Evolutionary conservation across 1,140 invertebrate genomes (phyloP).

Genomic region (Chironomus tepperi): DNA sequence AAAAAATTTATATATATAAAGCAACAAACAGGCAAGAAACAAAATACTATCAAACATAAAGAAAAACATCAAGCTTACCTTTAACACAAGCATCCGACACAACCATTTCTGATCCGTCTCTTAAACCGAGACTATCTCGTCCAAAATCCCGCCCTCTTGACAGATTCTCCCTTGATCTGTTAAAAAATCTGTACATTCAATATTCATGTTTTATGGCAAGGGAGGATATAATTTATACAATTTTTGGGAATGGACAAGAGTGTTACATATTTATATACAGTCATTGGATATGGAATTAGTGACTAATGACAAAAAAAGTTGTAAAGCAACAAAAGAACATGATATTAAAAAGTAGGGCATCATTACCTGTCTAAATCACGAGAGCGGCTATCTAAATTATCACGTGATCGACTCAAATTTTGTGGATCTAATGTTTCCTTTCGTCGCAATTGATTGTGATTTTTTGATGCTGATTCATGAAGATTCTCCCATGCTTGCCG

Average conservation of each 20-base stretch:
- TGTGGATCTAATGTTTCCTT: slow-evolving; percentile 65
- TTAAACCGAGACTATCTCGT: slow-evolving; percentile 50
- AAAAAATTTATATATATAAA: not conserved
- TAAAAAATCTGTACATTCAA: slow-evolving; percentile 30
- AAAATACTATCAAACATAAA: not conserved
- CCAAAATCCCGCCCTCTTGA: slow-evolving; percentile 42
- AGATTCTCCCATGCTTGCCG: slow-evolving; percentile 87
- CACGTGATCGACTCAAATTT: slow-evolving; percentile 39
- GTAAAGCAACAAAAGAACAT: not conserved
- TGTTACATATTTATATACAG: not conserved
- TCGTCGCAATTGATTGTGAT: slow-evolving; percentile 49
- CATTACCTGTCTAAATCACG: slow-evolving; percentile 42
- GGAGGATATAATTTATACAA: not conserved
- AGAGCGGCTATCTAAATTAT: slow-evolving; percentile 39
- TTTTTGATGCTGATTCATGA: slow-evolving; percentile 62
- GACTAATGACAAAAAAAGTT: not conserved
- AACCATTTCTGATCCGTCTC: slow-evolving; percentile 72
- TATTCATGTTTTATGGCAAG: slow-evolving; percentile 32
- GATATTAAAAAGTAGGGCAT: not conserved
- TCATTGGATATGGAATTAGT: slow-evolving; percentile 24
- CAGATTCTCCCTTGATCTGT: slow-evolving; percentile 3
- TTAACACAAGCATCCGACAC: slow-evolving; percentile 56
- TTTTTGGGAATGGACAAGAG: not conserved
- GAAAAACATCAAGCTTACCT: slow-evolving; percentile 27
- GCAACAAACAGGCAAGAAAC: not conserved